phyloP scores from a whole-genome alignment of 2,113 vertebrate species.

The Bos indicus region DNA sequence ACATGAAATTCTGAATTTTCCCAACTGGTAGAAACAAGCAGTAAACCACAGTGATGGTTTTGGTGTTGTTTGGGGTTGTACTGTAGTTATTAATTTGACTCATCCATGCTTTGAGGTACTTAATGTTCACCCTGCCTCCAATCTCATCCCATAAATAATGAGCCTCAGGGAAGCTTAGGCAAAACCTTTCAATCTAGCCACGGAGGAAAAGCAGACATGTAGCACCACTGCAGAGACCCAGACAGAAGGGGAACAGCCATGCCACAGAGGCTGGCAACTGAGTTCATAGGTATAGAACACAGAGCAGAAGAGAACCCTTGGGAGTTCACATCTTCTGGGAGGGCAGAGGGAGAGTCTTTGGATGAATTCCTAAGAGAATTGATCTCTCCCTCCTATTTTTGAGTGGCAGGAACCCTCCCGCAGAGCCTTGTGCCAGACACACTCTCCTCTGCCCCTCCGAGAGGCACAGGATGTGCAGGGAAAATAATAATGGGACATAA shows the following conservation, averaged over 20 bases:
- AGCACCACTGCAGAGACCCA: background rate
- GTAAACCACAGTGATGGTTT: background rate
- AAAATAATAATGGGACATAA: slow-evolving; percentile 52
- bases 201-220: background rate
- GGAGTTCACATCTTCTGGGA: background rate
- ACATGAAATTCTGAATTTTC: background rate
- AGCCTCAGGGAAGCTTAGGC: background rate
- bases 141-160: background rate
- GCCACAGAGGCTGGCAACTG: no score
- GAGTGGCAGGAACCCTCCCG: background rate
- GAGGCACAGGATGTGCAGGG: background rate
- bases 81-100: background rate
- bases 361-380: background rate
- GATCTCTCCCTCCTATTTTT: background rate
- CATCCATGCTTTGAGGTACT: background rate
- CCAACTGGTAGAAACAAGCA: background rate
- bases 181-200: background rate
- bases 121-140: background rate
- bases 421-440: background rate
- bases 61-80: background rate
- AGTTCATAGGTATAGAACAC: background rate
- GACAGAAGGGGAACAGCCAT: background rate
- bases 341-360: background rate
- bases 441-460: slow-evolving; percentile 17
- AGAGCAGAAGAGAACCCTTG: background rate